phyloP scores from a whole-genome alignment of 2,888 invertebrate species.

The Meliscaeva auricollis region DNA sequence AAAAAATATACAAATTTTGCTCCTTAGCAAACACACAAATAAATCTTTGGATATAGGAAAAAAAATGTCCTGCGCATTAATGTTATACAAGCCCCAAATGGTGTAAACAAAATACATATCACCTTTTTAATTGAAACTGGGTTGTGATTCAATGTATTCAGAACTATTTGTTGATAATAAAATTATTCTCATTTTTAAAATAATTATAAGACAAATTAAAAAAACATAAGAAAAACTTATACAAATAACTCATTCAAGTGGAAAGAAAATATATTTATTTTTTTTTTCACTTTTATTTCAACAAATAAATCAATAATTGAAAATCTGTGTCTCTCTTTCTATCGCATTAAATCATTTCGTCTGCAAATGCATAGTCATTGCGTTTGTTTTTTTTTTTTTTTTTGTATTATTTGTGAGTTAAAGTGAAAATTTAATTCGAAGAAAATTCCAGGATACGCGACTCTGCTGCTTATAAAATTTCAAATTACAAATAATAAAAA shows the following conservation, averaged over 20 bases:
- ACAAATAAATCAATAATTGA: slow-evolving; percentile 18
- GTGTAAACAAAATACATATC: slow-evolving; percentile 32
- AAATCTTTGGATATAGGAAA: background rate
- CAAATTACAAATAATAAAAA: background rate
- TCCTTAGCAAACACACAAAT: background rate
- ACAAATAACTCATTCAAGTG: slow-evolving; percentile 1
- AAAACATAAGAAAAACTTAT: background rate
- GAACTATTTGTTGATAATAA: background rate
- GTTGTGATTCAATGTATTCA: background rate
- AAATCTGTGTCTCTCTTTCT: slow-evolving; percentile 9
- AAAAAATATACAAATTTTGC: slow-evolving; percentile 5
- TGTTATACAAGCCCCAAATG: background rate
- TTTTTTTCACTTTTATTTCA: background rate
- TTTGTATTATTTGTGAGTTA: slow-evolving; percentile 1
- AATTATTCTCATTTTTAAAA: background rate
- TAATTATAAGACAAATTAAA: background rate
- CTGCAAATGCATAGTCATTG: slow-evolving; percentile 41
- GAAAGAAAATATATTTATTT: background rate
- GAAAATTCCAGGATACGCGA: slow-evolving; percentile 41
- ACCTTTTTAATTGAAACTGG: background rate
- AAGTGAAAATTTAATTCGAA: slow-evolving; percentile 12
- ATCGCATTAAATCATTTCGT: slow-evolving; percentile 23
- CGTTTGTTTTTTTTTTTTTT: slow-evolving; percentile 6
- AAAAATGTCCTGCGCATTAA: slow-evolving; percentile 11
- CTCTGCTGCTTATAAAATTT: background rate